Base-by-base conservation (phyloP, 2,888 invertebrate species). In the Hypselothyrea guttata region DNA sequence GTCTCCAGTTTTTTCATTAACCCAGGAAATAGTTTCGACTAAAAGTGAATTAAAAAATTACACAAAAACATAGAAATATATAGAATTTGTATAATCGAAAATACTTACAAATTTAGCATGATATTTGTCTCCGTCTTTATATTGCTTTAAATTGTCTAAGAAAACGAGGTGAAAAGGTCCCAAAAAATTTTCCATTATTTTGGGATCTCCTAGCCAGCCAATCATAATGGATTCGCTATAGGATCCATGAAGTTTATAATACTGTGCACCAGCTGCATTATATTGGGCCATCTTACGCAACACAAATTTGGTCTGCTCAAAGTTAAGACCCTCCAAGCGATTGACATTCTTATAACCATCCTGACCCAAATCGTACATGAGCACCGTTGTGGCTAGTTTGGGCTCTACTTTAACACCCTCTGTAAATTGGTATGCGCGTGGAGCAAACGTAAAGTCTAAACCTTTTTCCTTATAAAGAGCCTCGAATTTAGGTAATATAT, bases 201-300 rank as follows among this genome's bases (percentile, higher is more conserved):
- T 18, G 1, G 48, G 53, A 3, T 63, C 63, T 2, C 62, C 56
- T 7, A 74, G 33, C n/a, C 52, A 12, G 4, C 63, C 66, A 1
- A n/a, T 16, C 27, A 62, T 62, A 1, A 74, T 46, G 0, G n/a
- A 2, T 1, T 57, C 57, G 0, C 57, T 42, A 42, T 71, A 86
- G 3, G 58, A 61, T 9, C 86, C 86, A 18, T 65, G 65, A 1
- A 58, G 64, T 8, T 52, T 75, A 8, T 57, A 68, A 11, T 68
- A 65, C 38, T 71, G 68, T 8, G 86, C 88, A 1, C 86, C 81
- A 0, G 84, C 87, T 0, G 89, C 88, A 73, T 87, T 88, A 44
- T 84, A 88, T 51, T 88, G 73, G 1, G 89, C 87, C 47, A 89
- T 28, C 49, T 86, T 87, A 22, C 61, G 61, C 1, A 89, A 65